Conservation (phyloP, 92 coral and sea anemone genomes). For the Umimayanthus kanabou region DNA sequence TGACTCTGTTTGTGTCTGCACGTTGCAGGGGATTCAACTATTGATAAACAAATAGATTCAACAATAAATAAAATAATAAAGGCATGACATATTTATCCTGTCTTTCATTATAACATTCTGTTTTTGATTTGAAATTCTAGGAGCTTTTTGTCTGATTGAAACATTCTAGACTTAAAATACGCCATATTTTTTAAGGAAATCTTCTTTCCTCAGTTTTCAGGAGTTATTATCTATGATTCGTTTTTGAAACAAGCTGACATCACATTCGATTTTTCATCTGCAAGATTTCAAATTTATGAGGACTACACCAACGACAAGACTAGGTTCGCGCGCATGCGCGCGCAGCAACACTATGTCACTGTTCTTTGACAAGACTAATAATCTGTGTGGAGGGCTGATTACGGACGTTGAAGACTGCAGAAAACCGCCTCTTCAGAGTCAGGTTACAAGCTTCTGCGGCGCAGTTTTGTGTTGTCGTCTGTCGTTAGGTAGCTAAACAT, state of each 20-base stretch:
- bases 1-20: neutral
- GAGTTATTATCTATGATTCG: neutral
- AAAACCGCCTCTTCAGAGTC: constrained; percentile 17
- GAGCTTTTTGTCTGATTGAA: neutral
- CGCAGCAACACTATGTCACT: neutral
- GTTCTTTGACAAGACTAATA: neutral
- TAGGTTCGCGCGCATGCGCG: neutral
- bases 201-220: neutral
- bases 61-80: constrained; percentile 25
- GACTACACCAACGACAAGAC: neutral
- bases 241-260: neutral
- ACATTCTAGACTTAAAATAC: neutral
- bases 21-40: neutral
- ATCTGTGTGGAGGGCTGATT: constrained; percentile 18
- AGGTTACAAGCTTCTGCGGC: neutral
- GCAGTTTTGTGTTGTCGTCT: neutral
- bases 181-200: neutral
- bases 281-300: neutral
- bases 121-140: neutral
- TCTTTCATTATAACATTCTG: neutral
- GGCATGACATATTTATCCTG: neutral
- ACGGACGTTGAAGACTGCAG: constrained; percentile 23
- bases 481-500: neutral
- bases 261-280: neutral
- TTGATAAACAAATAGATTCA: constrained; percentile 30